Evolutionary conservation across 1,140 invertebrate species (phyloP), one percentile per base, ranked within the genome.

Genomic region (Bombus waltoni): DNA sequence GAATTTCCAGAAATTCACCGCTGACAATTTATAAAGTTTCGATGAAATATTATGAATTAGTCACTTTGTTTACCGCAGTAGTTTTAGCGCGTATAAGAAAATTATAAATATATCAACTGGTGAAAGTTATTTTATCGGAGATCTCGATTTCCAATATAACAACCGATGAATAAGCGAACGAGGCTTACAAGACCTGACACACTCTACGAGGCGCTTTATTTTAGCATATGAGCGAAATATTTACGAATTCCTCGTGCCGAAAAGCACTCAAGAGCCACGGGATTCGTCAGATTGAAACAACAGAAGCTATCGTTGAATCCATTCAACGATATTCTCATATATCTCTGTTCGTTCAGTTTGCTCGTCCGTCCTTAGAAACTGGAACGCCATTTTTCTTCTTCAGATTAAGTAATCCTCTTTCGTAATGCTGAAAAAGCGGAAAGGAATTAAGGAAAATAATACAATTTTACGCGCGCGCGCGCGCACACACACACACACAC

Each of bases 191-290:
- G 32, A 38, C 70, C 73, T 82, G 82, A 91, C 87, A 85, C 87
- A 83, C 62, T 89, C 74, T 40, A 59, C 42, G 65, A 76, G 59
- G 22, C 18, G 75, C 83, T 90, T 91, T 91, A 91, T 91, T 91
- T 91, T 91, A 91, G 89, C 90, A 68, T 87, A 28, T 53, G 71
- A 47, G 38, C 77, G 75, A 91, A 91, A 91, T 80, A 91, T 91
- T 90, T 91, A 91, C 81, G 85, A 91, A 91, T 91, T 91, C 90
- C 82, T 44, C 47, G 77, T 44, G 78, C 47, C 47, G 75, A 75
- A 88, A 85, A 72, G 71, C 83, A 88, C 78, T 85, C 78, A 80
- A 57, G 78, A 53, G 57, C 38, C 57, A 71, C 59, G 44, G 78
- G 38, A 57, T 80, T 44, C 70, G 59, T 15, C 38, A 66, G 71